These are phyloP conservation scores for Cataglyphis livida DNA, from an alignment of 2,888 invertebrate genomes.

Conservation along the genomic window DNA sequence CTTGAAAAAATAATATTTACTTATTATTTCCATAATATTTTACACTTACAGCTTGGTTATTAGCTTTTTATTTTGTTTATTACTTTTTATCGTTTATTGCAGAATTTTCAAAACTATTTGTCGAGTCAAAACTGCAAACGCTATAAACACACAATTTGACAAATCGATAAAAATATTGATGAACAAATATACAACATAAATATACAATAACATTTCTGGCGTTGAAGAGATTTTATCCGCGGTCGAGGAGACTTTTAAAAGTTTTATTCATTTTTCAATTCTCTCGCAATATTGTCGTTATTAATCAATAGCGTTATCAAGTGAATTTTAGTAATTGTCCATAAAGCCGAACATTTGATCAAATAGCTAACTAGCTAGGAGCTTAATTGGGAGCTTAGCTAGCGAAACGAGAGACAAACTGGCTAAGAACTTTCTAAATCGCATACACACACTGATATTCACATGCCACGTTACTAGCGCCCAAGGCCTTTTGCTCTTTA, in stretches of 20 bases:
- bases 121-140: neutral
- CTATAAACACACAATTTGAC: neutral
- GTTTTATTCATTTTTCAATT: conserved; percentile 38
- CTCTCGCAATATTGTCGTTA: conserved; percentile 12
- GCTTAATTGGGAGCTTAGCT: neutral
- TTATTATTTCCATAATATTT: neutral
- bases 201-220: neutral
- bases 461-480: conserved; percentile 13
- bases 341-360: conserved; percentile 30
- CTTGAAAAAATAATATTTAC: neutral
- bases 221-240: neutral
- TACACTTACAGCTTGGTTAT: neutral
- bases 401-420: neutral
- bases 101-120: neutral
- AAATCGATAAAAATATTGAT: conserved; percentile 3
- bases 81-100: neutral
- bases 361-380: neutral
- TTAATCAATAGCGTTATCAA: conserved; percentile 2
- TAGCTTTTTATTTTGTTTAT: conserved; percentile 4
- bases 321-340: conserved; percentile 25
- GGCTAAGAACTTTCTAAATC: conserved; percentile 20
- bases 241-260: conserved; percentile 9
- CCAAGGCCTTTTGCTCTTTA: conserved; percentile 38
- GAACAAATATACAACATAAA: neutral
- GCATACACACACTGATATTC: neutral